These are phyloP conservation scores for Chiloscyllium plagiosum DNA, from an alignment of 2,113 vertebrate species.

Conservation along the genomic window DNA sequence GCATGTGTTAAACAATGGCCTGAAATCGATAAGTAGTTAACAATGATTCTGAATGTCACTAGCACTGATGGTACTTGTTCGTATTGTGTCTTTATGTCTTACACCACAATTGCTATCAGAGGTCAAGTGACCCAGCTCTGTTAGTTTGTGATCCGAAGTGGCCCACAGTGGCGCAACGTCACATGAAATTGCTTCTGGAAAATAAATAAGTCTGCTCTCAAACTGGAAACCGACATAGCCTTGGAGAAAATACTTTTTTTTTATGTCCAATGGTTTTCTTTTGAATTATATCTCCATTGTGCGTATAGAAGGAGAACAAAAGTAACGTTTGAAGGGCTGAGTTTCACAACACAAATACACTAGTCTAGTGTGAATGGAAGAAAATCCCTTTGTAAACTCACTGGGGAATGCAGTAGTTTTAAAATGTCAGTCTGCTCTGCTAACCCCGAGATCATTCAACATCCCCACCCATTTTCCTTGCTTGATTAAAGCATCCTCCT, in stretches of 20 bases:
- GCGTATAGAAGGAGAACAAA: not conserved
- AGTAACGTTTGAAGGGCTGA: not conserved
- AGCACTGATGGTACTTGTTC: not conserved
- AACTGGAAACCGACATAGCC: not conserved
- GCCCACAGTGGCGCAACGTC: not conserved
- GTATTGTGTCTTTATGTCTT: not conserved
- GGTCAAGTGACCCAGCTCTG: not conserved
- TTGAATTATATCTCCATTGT: not conserved
- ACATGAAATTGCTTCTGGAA: not conserved
- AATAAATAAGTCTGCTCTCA: not conserved
- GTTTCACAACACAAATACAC: not conserved
- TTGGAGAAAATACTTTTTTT: not conserved
- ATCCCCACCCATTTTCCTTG: not conserved
- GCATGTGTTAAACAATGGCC: not conserved
- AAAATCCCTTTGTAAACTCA: not conserved
- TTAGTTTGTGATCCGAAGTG: not conserved
- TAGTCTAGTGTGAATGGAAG: not conserved
- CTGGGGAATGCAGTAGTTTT: too few relatives aligned
- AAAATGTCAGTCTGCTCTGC: not conserved
- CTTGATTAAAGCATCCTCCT: not conserved
- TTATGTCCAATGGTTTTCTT: not conserved
- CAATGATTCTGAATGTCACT: not conserved
- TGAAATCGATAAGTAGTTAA: not conserved
- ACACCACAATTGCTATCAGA: not conserved
- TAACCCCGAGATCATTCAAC: not conserved